These are phyloP conservation scores for Ciconia nigra DNA, from an alignment of 2,797 vertebrate species.

Conservation along the genomic window DNA sequence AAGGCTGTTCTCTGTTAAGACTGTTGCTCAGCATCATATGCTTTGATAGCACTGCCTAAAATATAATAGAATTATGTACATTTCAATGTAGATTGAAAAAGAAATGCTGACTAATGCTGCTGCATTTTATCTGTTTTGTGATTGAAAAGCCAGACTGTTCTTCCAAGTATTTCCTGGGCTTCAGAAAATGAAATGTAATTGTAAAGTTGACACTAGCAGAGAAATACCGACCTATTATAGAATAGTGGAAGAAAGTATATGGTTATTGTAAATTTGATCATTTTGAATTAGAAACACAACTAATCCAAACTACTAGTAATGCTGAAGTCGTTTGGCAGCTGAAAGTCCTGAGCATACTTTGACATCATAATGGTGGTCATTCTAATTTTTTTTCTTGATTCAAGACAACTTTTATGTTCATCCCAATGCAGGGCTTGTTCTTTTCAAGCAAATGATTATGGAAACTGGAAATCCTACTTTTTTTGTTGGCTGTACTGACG, in stretches of 20 bases:
- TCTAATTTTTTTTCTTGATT: not conserved
- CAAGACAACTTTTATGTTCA: not conserved
- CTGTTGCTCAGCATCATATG: not conserved
- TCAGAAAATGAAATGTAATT: conserved; percentile 2
- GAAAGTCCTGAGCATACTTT: not conserved
- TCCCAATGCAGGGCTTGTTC: not conserved
- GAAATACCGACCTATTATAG: not conserved
- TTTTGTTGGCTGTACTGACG: not conserved
- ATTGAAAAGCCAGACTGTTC: not conserved
- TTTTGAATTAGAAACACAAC: not conserved
- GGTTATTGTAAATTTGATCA: not conserved
- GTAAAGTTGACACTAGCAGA: not conserved
- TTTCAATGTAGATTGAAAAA: not conserved
- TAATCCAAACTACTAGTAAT: not conserved
- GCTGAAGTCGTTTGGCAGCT: not conserved
- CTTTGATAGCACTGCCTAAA: not conserved
- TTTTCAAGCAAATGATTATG: not conserved
- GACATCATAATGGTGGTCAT: not conserved
- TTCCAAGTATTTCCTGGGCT: not conserved
- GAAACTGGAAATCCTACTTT: not conserved
- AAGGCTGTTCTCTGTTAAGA: not conserved
- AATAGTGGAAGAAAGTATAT: not conserved
- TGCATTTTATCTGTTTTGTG: not conserved
- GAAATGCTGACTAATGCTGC: conserved; percentile 1
- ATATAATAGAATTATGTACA: not conserved